Evolutionary conservation across 2,797 vertebrate species (phyloP).

Genomic region (Otolemur crassicaudatus): DNA sequence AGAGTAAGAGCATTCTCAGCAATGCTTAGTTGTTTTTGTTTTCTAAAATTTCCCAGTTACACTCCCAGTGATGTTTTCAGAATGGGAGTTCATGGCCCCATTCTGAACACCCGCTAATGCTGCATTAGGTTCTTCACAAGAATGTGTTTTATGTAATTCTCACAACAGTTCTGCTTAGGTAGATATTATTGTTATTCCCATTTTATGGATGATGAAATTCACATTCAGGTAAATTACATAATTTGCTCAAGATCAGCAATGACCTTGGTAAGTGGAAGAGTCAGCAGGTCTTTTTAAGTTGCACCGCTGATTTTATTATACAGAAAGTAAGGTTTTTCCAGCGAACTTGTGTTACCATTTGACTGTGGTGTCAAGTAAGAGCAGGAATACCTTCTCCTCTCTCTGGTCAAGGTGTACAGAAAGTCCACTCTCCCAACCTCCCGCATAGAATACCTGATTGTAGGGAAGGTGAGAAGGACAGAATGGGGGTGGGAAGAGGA

Average conservation of each 20-base stretch:
- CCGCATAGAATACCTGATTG: background rate
- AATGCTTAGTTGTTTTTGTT: background rate
- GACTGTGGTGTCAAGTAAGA: background rate
- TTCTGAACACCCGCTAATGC: background rate
- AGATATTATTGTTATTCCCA: background rate
- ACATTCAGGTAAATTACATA: background rate
- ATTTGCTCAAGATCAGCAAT: background rate
- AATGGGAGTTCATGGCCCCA: background rate
- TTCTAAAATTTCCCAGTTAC: background rate
- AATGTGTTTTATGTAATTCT: background rate
- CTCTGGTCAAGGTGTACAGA: background rate
- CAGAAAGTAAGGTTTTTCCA: background rate
- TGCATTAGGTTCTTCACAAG: background rate
- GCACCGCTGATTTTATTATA: slow-evolving; percentile 14
- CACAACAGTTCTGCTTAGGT: background rate
- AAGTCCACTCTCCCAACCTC: background rate
- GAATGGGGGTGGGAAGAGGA: background rate
- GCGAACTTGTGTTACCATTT: background rate
- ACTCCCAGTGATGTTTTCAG: background rate
- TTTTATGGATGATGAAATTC: background rate
- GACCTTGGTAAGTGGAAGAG: background rate
- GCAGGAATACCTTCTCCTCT: background rate
- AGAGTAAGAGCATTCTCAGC: background rate
- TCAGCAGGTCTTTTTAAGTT: background rate
- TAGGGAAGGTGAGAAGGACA: background rate